phyloP scores from a whole-genome alignment of 1,140 invertebrate species.

The Steinernema feltiae region DNA sequence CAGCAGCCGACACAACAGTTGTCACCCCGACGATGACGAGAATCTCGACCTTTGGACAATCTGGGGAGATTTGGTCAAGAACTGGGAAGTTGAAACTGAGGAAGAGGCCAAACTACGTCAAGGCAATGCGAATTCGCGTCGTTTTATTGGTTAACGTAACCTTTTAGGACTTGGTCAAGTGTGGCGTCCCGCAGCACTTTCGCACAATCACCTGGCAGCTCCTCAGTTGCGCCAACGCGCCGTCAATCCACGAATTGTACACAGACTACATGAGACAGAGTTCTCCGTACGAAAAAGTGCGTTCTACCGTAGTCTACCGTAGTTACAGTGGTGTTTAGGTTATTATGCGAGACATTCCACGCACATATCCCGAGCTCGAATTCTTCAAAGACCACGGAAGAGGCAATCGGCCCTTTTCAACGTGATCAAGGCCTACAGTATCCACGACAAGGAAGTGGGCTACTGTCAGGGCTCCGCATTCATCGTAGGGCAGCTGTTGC shows the following conservation, averaged over 20 bases:
- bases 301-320: neutral
- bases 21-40: constrained; percentile 32
- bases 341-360: constrained; percentile 87
- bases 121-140: no score
- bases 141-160: no score
- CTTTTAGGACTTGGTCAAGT: constrained; percentile 72
- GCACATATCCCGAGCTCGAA: constrained; percentile 96
- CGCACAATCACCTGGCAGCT: constrained; percentile 94
- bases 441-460: constrained; percentile 88
- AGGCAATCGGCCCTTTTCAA: constrained; percentile 97
- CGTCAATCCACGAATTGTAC: constrained; percentile 82
- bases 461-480: constrained; percentile 77
- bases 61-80: constrained; percentile 56
- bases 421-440: constrained; percentile 76
- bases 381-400: constrained; percentile 89
- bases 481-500: constrained; percentile 56
- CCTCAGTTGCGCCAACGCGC: constrained; percentile 75
- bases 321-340: constrained; percentile 51
- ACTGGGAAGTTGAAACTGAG: constrained; percentile 55
- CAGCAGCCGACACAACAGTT: neutral
- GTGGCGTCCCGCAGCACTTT: constrained; percentile 92
- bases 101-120: constrained; percentile 42
- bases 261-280: constrained; percentile 90
- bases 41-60: constrained; percentile 52
- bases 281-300: constrained; percentile 88